Base-by-base conservation (phyloP, 2,113 vertebrate species). In the Gila orcuttii region DNA sequence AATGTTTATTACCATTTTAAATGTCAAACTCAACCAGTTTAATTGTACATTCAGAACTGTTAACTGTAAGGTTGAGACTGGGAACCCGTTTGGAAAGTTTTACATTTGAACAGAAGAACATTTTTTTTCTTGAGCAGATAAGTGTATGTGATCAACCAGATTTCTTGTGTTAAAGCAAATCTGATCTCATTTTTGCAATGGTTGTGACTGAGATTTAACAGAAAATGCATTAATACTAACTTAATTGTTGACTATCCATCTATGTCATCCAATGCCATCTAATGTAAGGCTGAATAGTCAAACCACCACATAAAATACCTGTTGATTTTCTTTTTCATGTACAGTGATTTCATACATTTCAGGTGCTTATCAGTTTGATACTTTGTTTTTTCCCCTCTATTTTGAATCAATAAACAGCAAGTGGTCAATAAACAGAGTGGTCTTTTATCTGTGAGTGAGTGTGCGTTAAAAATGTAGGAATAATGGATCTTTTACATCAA, bases 361-460 rank as follows among this genome's bases (percentile, higher is more conserved):
- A 25, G 71, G 39, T 25, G 69, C 69, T 73, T 21, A 45, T 45
- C 11, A 45, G 21, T 73, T 73, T 45, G 3, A 52, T 47, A 76
- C n/a, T 28, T 76, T 76, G 45, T 17, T 28, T 23, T 75, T 33
- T 4, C 10, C 36, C 6, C 42, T 13, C 71, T 31, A n/a, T 50
- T 76, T 76, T 52, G n/a, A 76, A 76, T 31, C 13, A 76, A 50
- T 76, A 76, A 76, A 52, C 19, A 28, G n/a, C 74, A 52, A 28
- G 47, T 52, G 45, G n/a, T n/a, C n/a, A n/a, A n/a, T 76, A 28
- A 76, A 45, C 39, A 74, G 13, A 47, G 11, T 74, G 0, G 33
- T 39, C 68, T 71, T 68, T 69, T 23, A 21, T 71, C 19, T 39
- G 68, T 23, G 68, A 0, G 33, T 8, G 33, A 9, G 28, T 68